Evolutionary conservation across 2,888 invertebrate genomes (phyloP), one percentile per base, ranked within the genome.

Genomic region (Cylindroiulus punctatus): DNA sequence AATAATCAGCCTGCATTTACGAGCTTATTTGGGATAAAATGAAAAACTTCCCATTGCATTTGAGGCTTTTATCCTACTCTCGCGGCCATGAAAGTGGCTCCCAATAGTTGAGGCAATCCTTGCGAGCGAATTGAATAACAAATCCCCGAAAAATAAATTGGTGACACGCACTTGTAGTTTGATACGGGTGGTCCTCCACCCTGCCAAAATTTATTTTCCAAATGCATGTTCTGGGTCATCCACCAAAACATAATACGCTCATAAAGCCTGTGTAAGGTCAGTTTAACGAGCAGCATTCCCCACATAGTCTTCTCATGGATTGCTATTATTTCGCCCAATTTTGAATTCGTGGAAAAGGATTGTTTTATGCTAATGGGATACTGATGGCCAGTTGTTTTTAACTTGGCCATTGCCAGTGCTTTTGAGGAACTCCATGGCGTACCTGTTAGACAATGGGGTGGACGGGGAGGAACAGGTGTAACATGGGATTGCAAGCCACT

Each of bases 361-460:
- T 22, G 22, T 65, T 65, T n/a, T 65, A 65, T 65, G 65, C 65
- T 65, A 65, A 65, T 65, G 22, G n/a, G 22, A 8, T 22, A 65
- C 65, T 26, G n/a, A n/a, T n/a, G n/a, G 65, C n/a, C 65, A 65
- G 65, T 22, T 47, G 5, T 47, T 47, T 47, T 47, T 47, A 10
- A n/a, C 8, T 52, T 65, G 65, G 22, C 26, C 19, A 52, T 52
- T 52, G 52, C 52, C 19, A 52, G 19, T 52, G 52, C 19, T 52
- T 52, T 36, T 36, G 36, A 36, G 19, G 19, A 19, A 52, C 19
- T 52, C 14, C 52, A 26, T n/a, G n/a, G 65, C 22, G 22, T 65
- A 65, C 22, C 65, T 65, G 65, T 65, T 26, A n/a, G 65, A 65
- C 65, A 65, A 65, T 65, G 65, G 26, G 65, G 65, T 65, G 65